A percentile compares a stretch with the other conserved stretches of the same genome.
phyloP scores from a whole-genome alignment of 2,113 vertebrate species.

The Nycticryphes semicollaris region DNA sequence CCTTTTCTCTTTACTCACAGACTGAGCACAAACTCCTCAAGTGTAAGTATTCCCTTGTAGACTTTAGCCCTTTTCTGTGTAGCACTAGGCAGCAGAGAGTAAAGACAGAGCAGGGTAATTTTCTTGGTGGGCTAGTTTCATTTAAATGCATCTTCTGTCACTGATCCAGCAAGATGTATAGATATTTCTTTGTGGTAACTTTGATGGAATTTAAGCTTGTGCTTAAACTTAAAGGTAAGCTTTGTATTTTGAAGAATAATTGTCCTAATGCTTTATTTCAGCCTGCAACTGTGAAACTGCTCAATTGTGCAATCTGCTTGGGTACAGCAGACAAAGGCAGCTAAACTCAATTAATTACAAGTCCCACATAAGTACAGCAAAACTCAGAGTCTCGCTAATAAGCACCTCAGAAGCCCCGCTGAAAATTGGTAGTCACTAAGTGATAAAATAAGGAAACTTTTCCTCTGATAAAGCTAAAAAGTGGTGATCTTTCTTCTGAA shows the following conservation, averaged over 20 bases:
- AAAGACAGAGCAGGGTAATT: not conserved
- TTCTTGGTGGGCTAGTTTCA: not conserved
- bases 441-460: not conserved
- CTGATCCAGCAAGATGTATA: not conserved
- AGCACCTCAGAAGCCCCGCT: not conserved
- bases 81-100: not conserved
- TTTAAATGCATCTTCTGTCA: not conserved
- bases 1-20: not conserved
- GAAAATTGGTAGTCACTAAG: not conserved
- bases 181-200: not conserved
- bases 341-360: not conserved
- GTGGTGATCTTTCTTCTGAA: constrained; percentile 3
- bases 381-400: not conserved
- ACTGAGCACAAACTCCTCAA: not conserved
- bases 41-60: not conserved
- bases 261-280: not conserved
- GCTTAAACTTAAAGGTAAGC: not conserved
- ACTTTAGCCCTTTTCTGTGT: not conserved
- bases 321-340: not conserved
- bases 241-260: not conserved
- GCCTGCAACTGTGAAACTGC: not conserved
- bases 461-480: not conserved
- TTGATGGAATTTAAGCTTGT: not conserved
- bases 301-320: not conserved
- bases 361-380: not conserved